Percentiles rank a stretch among this genome's conserved stretches.
These are phyloP conservation scores for Pterostichus madidus DNA, from an alignment of 2,888 invertebrate species.

Conservation along the genomic window DNA sequence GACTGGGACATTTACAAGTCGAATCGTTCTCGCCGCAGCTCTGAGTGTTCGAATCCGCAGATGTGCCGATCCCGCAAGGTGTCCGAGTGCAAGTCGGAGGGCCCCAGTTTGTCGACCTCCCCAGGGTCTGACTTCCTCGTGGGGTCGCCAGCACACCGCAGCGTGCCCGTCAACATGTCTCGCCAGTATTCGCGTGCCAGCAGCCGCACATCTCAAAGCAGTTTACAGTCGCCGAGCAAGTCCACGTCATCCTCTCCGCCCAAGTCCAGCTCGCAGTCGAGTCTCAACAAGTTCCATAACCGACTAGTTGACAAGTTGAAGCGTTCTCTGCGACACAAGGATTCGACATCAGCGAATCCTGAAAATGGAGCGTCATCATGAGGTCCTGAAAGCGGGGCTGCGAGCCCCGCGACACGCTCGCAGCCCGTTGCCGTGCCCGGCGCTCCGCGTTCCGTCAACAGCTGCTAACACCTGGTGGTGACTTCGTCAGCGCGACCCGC, in stretches of 20 bases:
- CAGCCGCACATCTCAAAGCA: slow-evolving; percentile 82
- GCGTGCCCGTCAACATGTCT: slow-evolving; percentile 83
- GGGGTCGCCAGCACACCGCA: slow-evolving; percentile 82
- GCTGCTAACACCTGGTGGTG: slow-evolving; percentile 60
- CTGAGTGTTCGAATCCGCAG: slow-evolving; percentile 85
- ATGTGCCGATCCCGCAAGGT: slow-evolving; percentile 85
- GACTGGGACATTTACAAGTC: slow-evolving; percentile 96
- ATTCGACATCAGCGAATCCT: slow-evolving; percentile 76
- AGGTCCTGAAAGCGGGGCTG: slow-evolving; percentile 14
- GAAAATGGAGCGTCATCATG: slow-evolving; percentile 39
- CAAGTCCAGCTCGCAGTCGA: slow-evolving; percentile 80
- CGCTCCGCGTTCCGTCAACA: slow-evolving; percentile 35
- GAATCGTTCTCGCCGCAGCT: slow-evolving; percentile 86
- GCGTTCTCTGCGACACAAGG: slow-evolving; percentile 83
- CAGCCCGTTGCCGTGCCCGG: slow-evolving; percentile 62
- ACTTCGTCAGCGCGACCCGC: slow-evolving; percentile 7
- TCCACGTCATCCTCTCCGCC: slow-evolving; percentile 84
- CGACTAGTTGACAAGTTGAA: slow-evolving; percentile 89
- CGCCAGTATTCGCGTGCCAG: slow-evolving; percentile 82
- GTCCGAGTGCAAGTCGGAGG: slow-evolving; percentile 88
- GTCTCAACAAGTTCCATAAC: slow-evolving; percentile 89
- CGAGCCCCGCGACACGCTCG: slow-evolving; percentile 26
- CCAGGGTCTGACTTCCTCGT: slow-evolving; percentile 81
- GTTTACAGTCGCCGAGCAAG: slow-evolving; percentile 84
- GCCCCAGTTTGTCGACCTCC: slow-evolving; percentile 84